Conservation (phyloP, 2,113 vertebrate genomes). For the Python bivittatus region DNA sequence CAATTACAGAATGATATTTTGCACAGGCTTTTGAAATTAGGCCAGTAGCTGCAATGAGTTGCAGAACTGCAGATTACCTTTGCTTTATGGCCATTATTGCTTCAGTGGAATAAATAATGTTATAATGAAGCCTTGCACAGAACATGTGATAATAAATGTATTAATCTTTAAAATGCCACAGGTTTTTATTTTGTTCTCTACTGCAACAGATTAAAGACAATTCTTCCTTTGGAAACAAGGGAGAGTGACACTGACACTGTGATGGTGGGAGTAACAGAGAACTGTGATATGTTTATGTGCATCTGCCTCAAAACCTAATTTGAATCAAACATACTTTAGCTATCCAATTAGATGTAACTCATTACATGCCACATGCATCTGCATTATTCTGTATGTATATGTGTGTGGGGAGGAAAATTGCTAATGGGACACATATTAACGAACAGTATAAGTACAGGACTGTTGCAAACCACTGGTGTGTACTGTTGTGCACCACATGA, state of each 20-base stretch:
- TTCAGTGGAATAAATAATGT: neutral
- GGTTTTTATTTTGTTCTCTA: neutral
- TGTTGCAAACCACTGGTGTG: neutral
- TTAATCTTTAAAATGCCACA: neutral
- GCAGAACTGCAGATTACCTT: neutral
- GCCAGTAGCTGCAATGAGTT: neutral
- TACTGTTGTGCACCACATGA: neutral
- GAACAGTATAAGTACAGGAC: neutral
- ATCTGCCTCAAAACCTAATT: neutral
- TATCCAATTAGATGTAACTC: neutral
- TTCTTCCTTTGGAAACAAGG: neutral
- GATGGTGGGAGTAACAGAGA: neutral
- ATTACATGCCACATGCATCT: neutral
- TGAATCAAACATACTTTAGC: accelerated
- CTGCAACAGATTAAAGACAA: neutral
- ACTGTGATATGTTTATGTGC: neutral
- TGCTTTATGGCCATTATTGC: neutral
- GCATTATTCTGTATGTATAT: neutral
- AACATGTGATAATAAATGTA: neutral
- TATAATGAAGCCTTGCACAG: neutral
- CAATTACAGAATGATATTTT: neutral
- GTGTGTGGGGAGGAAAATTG: neutral
- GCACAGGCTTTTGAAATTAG: neutral
- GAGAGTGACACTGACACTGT: neutral
- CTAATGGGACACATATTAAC: neutral